Conservation (phyloP, 2,888 invertebrate species). For the Adela reaumurella region DNA sequence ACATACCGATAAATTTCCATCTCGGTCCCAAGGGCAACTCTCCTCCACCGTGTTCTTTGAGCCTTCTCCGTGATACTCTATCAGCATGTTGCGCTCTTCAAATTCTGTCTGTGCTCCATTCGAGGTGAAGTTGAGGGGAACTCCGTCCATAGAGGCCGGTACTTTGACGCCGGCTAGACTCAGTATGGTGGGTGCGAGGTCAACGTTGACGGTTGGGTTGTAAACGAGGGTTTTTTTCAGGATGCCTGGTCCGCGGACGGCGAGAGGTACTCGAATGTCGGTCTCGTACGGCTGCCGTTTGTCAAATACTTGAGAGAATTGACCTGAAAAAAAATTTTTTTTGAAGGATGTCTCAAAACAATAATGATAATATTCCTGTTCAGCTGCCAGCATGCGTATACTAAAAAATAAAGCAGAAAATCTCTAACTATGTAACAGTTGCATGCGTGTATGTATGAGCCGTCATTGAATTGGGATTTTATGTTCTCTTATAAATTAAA, state of each 20-base stretch:
- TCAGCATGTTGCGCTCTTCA: slow-evolving; percentile 56
- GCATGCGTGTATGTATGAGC: too few species aligned
- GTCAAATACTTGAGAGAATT: slow-evolving; percentile 84
- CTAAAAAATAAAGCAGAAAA: too few species aligned
- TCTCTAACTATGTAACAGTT: too few species aligned
- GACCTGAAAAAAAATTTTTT: slow-evolving; percentile 54
- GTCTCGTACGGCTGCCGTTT: slow-evolving; percentile 90
- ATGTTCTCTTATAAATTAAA: too few species aligned
- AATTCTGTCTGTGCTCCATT: slow-evolving; percentile 21
- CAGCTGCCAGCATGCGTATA: too few species aligned
- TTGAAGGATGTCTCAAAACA: too few species aligned
- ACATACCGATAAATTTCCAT: slow-evolving; percentile 62
- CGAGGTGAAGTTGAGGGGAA: slow-evolving; percentile 16
- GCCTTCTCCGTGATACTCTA: slow-evolving; percentile 83
- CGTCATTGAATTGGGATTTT: too few species aligned
- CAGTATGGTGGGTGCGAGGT: slow-evolving; percentile 80
- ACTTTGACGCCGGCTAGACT: slow-evolving; percentile 61
- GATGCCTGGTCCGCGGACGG: slow-evolving; percentile 74
- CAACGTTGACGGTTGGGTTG: slow-evolving; percentile 70
- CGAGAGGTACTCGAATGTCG: slow-evolving; percentile 79
- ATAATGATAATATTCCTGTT: too few species aligned
- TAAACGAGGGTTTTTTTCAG: slow-evolving; percentile 35
- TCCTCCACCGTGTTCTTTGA: slow-evolving; percentile 48
- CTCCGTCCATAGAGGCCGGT: slow-evolving; percentile 61
- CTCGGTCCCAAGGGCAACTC: slow-evolving; percentile 62